Evolutionary conservation across 92 coral and sea anemone species (phyloP), one percentile per base, ranked within the genome.

Genomic region (Phenganax subtilis): DNA sequence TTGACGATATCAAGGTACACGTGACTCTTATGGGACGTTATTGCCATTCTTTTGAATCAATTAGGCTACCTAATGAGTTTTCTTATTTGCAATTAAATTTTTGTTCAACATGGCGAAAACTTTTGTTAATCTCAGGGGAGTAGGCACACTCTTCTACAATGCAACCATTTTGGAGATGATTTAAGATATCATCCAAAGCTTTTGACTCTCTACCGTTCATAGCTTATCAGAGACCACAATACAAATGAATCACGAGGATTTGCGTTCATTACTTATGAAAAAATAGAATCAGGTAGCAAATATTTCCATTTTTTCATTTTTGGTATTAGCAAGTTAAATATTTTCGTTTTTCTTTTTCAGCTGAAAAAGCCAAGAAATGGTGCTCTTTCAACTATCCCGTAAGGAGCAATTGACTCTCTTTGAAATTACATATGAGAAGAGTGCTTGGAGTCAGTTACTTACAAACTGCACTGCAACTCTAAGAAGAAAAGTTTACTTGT

Each of bases 221-320:
- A 96, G 99, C 87, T 96, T 60, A 85, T 96, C 54, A 90, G 93
- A 87, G 99, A 96, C 61, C 94, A 82, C 72, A 91, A 89, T 65
- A 96, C 96, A 65, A 91, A 93, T 52, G 77, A 88, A 15, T 96
- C 99, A 72, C 86, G 97, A 69, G 97, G 99, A 2, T 96, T 96
- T 96, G 99, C 96, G 20, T 96, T 96, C 68, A 89, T 96, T 8
- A 96, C 99, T 59, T 96, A 88, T 82, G 85, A 87, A 81, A 90
- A 91, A 61, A 88, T 87, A 17, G 93, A 92, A 37, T 85, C 93
- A 81, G 99, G 99, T 90, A 84, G 73, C n/a, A 15, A 1, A 9
- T 58, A 27, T 11, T 14, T 25, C 56, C 12, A 57, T 71, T 25
- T 9, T 6, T 15, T 63, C 25, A 17, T 53, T 76, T 15, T 55